phyloP scores from a whole-genome alignment of 1,140 invertebrate species.

The Anastrepha obliqua region DNA sequence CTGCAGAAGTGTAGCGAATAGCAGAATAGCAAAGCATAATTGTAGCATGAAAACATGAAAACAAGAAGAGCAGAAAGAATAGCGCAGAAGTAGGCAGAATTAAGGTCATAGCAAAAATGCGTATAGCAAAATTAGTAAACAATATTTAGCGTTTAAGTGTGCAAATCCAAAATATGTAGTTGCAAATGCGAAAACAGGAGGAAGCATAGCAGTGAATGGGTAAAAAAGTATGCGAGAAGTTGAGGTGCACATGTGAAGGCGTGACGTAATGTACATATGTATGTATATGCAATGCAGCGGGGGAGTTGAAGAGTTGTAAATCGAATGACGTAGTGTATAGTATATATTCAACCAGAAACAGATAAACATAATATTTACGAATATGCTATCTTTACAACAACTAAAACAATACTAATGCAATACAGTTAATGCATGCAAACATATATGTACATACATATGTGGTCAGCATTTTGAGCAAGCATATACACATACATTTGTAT shows the following conservation, averaged over 20 bases:
- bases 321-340: not conserved
- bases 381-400: not conserved
- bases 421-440: not conserved
- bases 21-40: not conserved
- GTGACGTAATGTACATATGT: no score
- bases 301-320: not conserved
- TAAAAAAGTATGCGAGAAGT: not conserved
- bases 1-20: conserved; percentile 4
- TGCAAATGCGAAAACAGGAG: not conserved
- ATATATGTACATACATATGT: not conserved
- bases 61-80: not conserved
- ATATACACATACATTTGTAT: not conserved
- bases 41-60: not conserved
- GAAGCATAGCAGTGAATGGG: not conserved
- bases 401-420: not conserved
- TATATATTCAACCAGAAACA: not conserved
- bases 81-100: not conserved
- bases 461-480: not conserved
- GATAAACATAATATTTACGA: not conserved
- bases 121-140: not conserved
- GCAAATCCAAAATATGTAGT: not conserved
- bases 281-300: no score
- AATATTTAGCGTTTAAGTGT: conserved; percentile 17
- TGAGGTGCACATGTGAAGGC: not conserved
- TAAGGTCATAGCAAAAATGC: conserved; percentile 1